Conservation (phyloP, 2,888 invertebrate species). For the Chaetogeoica ovagalla region DNA sequence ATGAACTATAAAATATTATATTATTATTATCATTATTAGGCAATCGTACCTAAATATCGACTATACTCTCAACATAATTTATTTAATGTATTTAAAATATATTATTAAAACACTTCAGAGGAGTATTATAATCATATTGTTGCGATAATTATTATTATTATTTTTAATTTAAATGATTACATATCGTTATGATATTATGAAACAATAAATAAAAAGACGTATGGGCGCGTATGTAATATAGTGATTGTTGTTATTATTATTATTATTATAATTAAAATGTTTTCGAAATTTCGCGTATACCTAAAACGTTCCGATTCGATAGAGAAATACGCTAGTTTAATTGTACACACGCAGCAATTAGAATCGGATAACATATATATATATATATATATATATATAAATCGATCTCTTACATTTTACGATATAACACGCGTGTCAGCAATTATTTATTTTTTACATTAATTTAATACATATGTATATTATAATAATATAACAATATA, state of each 20-base stretch:
- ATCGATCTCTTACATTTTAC: too few species aligned
- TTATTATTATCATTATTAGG: not conserved
- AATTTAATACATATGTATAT: too few species aligned
- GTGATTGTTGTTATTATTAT: not conserved
- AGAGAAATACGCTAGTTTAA: not conserved
- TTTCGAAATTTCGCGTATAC: not conserved
- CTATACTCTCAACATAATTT: not conserved
- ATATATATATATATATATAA: too few species aligned
- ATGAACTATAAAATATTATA: too few species aligned
- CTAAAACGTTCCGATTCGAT: slow-evolving; percentile 1
- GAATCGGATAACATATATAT: not conserved
- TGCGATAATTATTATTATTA: not conserved
- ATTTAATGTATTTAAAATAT: not conserved
- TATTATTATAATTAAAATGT: not conserved
- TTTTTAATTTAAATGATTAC: not conserved
- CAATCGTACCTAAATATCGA: slow-evolving; percentile 2
- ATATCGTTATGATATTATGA: not conserved
- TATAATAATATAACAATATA: too few species aligned
- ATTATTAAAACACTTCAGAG: not conserved
- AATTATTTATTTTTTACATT: too few species aligned
- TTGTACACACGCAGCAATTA: not conserved
- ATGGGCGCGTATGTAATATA: too few species aligned
- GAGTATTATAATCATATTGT: not conserved
- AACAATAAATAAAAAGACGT: slow-evolving; percentile 2
- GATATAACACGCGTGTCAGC: too few species aligned